Evolutionary conservation across 2,888 invertebrate species (phyloP).

Genomic region (Lepidonotus clava): DNA sequence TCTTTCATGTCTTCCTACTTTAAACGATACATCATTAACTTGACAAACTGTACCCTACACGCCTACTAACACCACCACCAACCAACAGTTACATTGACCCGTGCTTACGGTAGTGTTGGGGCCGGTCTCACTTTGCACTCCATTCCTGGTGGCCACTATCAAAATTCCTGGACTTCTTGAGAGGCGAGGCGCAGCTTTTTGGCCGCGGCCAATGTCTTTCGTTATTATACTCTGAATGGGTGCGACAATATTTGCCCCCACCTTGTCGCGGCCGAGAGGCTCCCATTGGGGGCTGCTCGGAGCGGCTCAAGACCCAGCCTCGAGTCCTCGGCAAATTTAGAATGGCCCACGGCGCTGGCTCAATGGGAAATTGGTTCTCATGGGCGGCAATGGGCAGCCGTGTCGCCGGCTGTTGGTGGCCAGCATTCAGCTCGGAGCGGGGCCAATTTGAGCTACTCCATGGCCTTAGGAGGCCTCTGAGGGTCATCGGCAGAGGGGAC

Average conservation of each 20-base stretch:
- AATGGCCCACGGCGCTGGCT: slow-evolving; percentile 39
- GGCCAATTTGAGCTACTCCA: slow-evolving; percentile 15
- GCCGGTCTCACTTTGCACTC: neutral
- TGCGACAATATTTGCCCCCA: slow-evolving; percentile 47
- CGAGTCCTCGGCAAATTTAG: slow-evolving; percentile 48
- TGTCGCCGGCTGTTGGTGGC: slow-evolving; percentile 8
- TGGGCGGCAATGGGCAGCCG: slow-evolving; percentile 6
- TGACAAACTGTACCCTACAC: too few relatives aligned
- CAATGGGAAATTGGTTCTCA: slow-evolving; percentile 50
- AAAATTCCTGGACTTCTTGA: slow-evolving; percentile 27
- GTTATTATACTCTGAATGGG: slow-evolving; percentile 50
- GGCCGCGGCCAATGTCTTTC: slow-evolving; percentile 18
- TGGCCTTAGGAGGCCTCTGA: neutral
- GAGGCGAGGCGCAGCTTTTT: neutral
- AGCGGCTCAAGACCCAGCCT: slow-evolving; percentile 35
- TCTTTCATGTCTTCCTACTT: too few relatives aligned
- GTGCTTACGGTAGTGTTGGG: neutral
- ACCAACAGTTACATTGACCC: neutral
- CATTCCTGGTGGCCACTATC: neutral
- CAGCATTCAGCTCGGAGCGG: neutral
- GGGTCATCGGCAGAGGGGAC: neutral
- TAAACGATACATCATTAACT: too few relatives aligned
- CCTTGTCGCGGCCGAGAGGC: slow-evolving; percentile 24
- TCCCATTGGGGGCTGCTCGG: neutral
- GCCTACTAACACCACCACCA: neutral